Percentiles rank a stretch among this genome's conserved stretches.
phyloP scores from a whole-genome alignment of 2,888 invertebrate genomes.

The Hyalella azteca region DNA sequence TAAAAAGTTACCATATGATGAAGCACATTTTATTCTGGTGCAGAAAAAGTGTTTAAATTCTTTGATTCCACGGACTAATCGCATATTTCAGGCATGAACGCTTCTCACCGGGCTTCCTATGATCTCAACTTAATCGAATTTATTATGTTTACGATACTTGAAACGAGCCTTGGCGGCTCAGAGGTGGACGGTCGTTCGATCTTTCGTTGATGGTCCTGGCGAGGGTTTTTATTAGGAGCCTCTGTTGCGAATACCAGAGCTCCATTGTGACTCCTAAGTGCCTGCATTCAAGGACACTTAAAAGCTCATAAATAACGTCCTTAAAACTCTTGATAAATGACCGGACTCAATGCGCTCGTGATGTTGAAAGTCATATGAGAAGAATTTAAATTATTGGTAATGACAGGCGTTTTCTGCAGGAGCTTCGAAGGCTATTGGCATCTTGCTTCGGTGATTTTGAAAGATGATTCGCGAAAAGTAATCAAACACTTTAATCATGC shows the following conservation, averaged over 20 bases:
- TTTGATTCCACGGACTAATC: not conserved
- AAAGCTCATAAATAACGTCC: constrained; percentile 33
- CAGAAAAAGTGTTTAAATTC: not conserved
- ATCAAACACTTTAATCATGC: no score
- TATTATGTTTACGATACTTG: constrained; percentile 34
- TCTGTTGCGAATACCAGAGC: constrained; percentile 24
- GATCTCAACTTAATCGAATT: constrained; percentile 30
- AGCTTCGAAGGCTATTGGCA: not conserved
- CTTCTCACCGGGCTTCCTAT: constrained; percentile 11
- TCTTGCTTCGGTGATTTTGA: constrained; percentile 11
- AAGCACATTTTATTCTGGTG: no score
- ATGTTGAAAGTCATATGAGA: constrained; percentile 36
- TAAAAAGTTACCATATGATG: no score
- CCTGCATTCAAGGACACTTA: constrained; percentile 36
- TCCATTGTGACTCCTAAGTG: constrained; percentile 19
- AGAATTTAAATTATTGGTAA: constrained; percentile 35
- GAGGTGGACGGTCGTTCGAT: constrained; percentile 4
- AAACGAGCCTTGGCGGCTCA: constrained; percentile 17
- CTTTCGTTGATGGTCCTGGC: constrained; percentile 26
- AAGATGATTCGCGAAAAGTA: constrained; percentile 13
- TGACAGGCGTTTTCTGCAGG: constrained; percentile 31
- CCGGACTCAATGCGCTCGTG: constrained; percentile 34
- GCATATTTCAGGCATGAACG: constrained; percentile 10
- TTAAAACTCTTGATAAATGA: constrained; percentile 36
- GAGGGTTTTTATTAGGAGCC: constrained; percentile 7